Conservation (phyloP, 2,888 invertebrate genomes). For the Endotricha flammealis region DNA sequence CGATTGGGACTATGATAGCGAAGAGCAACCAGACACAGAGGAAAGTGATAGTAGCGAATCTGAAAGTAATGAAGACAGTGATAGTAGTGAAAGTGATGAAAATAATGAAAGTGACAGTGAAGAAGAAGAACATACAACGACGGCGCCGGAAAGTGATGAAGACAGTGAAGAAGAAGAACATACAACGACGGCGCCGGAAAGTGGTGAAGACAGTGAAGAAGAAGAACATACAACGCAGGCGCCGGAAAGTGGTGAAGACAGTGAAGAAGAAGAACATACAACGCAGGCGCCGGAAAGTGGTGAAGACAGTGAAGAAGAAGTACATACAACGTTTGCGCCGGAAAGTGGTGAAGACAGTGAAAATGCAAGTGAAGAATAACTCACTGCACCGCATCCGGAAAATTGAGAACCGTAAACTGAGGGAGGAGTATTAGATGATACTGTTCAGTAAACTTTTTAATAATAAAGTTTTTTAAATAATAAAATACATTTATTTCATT, state of each 20-base stretch:
- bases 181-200: too few relatives aligned
- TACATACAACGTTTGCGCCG: too few relatives aligned
- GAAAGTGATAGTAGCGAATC: neutral
- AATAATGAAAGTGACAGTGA: neutral
- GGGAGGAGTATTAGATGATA: too few relatives aligned
- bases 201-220: constrained; percentile 3
- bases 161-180: neutral
- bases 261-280: neutral
- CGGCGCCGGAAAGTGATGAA: neutral
- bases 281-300: too few relatives aligned
- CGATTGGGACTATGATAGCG: constrained; percentile 7
- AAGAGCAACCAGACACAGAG: neutral
- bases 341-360: constrained; percentile 1
- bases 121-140: neutral
- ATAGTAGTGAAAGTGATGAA: neutral
- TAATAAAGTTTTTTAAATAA: too few relatives aligned
- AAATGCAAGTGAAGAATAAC: too few relatives aligned
- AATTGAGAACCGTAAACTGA: too few relatives aligned
- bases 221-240: too few relatives aligned
- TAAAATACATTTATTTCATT: too few relatives aligned
- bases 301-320: constrained; percentile 2
- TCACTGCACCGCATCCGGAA: too few relatives aligned
- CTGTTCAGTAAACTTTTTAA: too few relatives aligned
- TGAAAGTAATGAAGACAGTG: neutral
- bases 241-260: constrained; percentile 1